phyloP scores from a whole-genome alignment of 2,113 vertebrate genomes.

The Capra hircus region DNA sequence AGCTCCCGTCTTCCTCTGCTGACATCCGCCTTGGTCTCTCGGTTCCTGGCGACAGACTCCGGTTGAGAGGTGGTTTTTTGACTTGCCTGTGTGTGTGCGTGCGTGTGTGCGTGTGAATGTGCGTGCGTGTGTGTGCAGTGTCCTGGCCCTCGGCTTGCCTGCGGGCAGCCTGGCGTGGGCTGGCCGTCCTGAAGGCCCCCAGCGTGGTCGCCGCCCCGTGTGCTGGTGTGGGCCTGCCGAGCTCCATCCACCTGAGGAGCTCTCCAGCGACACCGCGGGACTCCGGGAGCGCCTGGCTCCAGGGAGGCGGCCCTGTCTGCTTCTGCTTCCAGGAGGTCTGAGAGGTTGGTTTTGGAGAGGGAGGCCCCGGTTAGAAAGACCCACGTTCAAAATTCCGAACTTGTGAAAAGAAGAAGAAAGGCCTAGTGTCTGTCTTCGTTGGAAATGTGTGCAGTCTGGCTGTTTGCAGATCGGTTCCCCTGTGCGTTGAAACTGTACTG shows the following conservation, averaged over 20 bases:
- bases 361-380: background rate
- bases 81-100: background rate
- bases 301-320: background rate
- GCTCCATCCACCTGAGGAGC: background rate
- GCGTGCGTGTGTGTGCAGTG: background rate
- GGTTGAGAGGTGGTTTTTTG: background rate
- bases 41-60: background rate
- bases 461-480: background rate
- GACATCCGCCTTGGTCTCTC: background rate
- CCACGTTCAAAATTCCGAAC: background rate
- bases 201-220: background rate
- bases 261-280: background rate
- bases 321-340: background rate
- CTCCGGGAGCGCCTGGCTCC: background rate
- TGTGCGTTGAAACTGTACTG: background rate
- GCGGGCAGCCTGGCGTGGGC: background rate
- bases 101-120: rapidly evolving
- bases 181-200: background rate
- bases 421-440: background rate
- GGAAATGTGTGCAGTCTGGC: background rate
- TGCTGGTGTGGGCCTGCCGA: no score
- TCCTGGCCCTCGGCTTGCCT: background rate
- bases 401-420: background rate
- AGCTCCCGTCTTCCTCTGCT: background rate
- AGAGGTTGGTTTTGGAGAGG: background rate